Evolutionary conservation across 2,888 invertebrate species (phyloP).

Genomic region (Drosophila mulleri): DNA sequence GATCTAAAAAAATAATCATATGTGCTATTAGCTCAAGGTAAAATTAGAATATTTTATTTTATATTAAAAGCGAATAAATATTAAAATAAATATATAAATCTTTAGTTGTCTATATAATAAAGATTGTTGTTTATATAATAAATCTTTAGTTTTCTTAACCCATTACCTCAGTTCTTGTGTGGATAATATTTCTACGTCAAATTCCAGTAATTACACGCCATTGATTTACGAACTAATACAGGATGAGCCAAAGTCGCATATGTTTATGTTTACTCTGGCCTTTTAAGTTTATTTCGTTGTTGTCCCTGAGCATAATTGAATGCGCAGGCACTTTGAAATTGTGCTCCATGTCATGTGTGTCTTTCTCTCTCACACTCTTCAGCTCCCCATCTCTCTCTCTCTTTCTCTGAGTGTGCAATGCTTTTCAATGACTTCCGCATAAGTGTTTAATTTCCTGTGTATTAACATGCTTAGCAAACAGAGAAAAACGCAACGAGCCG

Average conservation of each 20-base stretch:
- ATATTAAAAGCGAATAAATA: too few species aligned
- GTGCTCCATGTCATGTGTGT: slow-evolving; percentile 22
- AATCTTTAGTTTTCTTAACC: too few species aligned
- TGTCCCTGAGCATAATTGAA: slow-evolving; percentile 68
- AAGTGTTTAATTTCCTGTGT: slow-evolving; percentile 80
- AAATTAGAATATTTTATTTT: neutral
- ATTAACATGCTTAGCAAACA: slow-evolving; percentile 74
- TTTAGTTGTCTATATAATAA: too few species aligned
- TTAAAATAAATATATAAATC: too few species aligned
- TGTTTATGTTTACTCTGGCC: neutral
- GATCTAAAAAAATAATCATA: neutral
- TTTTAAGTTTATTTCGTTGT: slow-evolving; percentile 42
- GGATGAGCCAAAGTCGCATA: slow-evolving; percentile 26
- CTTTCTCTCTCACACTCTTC: neutral
- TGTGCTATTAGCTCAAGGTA: neutral
- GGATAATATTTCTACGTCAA: neutral
- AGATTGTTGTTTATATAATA: too few species aligned
- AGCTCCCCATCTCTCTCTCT: neutral
- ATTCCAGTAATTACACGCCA: neutral
- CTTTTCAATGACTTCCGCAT: slow-evolving; percentile 77
- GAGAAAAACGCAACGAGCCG: slow-evolving; percentile 48
- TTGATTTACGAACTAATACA: neutral
- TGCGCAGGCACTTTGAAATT: slow-evolving; percentile 67
- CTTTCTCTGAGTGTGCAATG: slow-evolving; percentile 22
- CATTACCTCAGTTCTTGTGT: too few species aligned